A percentile compares a stretch with the other conserved stretches of the same genome.
Conservation (phyloP, 2,888 invertebrate species). For the Volucella inflata region DNA sequence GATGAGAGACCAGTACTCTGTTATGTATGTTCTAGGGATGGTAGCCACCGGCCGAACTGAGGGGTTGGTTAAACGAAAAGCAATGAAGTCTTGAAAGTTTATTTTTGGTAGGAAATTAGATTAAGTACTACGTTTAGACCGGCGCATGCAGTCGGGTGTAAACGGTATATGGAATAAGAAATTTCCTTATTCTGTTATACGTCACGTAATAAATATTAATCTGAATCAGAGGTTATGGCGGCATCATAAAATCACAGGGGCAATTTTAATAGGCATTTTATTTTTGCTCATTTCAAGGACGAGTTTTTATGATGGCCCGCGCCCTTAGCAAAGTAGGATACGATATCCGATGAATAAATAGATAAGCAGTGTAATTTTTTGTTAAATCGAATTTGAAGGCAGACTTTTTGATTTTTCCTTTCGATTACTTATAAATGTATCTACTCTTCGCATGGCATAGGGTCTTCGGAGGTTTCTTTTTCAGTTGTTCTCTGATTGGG, state of each 20-base stretch:
- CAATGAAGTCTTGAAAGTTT: slow-evolving; percentile 37
- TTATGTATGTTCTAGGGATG: not conserved
- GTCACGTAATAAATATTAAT: slow-evolving; percentile 49
- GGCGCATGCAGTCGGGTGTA: not conserved
- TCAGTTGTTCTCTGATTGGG: too few relatives aligned
- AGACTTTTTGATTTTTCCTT: not conserved
- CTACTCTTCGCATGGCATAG: too few relatives aligned
- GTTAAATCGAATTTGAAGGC: slow-evolving; percentile 35
- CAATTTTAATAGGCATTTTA: slow-evolving; percentile 31
- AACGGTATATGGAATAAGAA: not conserved
- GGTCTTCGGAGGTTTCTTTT: too few relatives aligned
- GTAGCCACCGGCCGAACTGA: too few relatives aligned
- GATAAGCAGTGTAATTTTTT: slow-evolving; percentile 34
- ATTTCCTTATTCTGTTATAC: slow-evolving; percentile 10
- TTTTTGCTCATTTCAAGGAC: slow-evolving; percentile 39
- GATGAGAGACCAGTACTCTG: not conserved
- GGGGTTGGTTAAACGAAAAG: not conserved
- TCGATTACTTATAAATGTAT: not conserved
- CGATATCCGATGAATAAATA: slow-evolving; percentile 27
- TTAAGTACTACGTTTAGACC: slow-evolving; percentile 23
- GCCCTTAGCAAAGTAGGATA: not conserved
- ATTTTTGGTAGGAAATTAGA: slow-evolving; percentile 37
- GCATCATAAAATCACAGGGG: slow-evolving; percentile 28
- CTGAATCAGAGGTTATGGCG: slow-evolving; percentile 39
- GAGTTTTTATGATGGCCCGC: slow-evolving; percentile 14